Evolutionary conservation across 2,888 invertebrate genomes (phyloP), one percentile per base, ranked within the genome.

Genomic region (Chloroclysta siterata): DNA sequence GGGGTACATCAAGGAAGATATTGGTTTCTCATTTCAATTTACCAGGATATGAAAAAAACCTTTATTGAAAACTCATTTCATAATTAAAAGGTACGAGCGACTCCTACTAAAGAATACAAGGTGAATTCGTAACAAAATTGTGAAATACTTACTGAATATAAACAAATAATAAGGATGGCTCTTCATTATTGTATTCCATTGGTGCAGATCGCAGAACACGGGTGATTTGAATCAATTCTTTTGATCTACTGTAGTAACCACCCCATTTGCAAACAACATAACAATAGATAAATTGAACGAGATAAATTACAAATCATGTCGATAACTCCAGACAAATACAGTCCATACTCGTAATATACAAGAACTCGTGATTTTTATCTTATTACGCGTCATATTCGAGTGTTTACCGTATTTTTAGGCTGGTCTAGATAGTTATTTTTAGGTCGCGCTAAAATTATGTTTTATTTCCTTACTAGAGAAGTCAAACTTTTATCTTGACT

Each of bases 171-270:
- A 59, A 29, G 63, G 69, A 73, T 72, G 72, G 63, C 69, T 60
- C 70, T 75, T 72, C 79, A 80, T 80, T 28, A 61, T 77, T 67
- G 64, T 66, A 58, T 70, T 63, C 75, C 79, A 80, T 79, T 68
- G 60, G 59, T 69, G 50, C 22, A 33, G 53, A 56, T 65, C 51
- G 48, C 56, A 60, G 56, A 69, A 68, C 55, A 68, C 74, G 62
- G 63, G 70, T 59, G 66, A 59, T 65, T 60, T 54, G 8, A 56
- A 66, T 60, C 66, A 59, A 71, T 63, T 56, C 59, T 46, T 61
- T 68, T 59, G 68, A 69, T 65, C 29, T 57, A 77, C 71, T 78
- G 69, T 36, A 57, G n/a, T n/a, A 68, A 53, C 66, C 65, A 55
- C 47, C 36, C 28, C 53, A 39, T 57, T 51, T 66, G 65, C 61